Conservation (phyloP, 2,888 invertebrate genomes). For the Torymus auratus region DNA sequence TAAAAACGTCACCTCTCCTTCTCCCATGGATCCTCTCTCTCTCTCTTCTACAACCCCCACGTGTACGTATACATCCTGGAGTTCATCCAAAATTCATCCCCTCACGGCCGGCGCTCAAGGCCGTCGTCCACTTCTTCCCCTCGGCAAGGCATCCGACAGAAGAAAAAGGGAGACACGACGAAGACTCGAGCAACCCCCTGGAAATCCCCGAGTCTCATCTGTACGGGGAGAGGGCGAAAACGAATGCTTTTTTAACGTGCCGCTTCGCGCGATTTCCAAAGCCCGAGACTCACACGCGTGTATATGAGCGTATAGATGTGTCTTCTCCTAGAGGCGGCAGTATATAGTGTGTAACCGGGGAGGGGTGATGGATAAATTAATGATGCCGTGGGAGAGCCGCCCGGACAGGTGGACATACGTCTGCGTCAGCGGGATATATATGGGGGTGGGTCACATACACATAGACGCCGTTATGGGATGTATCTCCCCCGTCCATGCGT, state of each 20-base stretch:
- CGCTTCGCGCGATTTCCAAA: slow-evolving; percentile 51
- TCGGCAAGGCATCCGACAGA: not conserved
- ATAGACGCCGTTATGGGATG: slow-evolving; percentile 11
- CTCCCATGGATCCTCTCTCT: no score
- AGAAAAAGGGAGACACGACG: slow-evolving; percentile 29
- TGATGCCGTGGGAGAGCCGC: slow-evolving; percentile 63
- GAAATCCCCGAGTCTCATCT: slow-evolving; percentile 8
- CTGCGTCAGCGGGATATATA: slow-evolving; percentile 63
- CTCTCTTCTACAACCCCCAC: not conserved
- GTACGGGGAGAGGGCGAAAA: slow-evolving; percentile 51
- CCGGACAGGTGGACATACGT: slow-evolving; percentile 66
- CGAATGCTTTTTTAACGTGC: slow-evolving; percentile 61
- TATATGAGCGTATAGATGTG: no score
- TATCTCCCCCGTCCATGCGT: slow-evolving; percentile 1
- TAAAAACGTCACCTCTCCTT: no score
- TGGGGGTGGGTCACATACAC: slow-evolving; percentile 1
- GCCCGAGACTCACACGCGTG: slow-evolving; percentile 15
- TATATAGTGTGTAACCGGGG: not conserved
- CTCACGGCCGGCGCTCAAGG: not conserved
- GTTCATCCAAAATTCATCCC: slow-evolving; percentile 39
- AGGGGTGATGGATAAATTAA: slow-evolving; percentile 70
- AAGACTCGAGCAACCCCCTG: not conserved
- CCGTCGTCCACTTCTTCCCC: not conserved
- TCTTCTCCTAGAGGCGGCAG: no score
- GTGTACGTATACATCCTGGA: not conserved